Evolutionary conservation across 2,888 invertebrate species (phyloP).

Genomic region (Bhutanitis thaidina): DNA sequence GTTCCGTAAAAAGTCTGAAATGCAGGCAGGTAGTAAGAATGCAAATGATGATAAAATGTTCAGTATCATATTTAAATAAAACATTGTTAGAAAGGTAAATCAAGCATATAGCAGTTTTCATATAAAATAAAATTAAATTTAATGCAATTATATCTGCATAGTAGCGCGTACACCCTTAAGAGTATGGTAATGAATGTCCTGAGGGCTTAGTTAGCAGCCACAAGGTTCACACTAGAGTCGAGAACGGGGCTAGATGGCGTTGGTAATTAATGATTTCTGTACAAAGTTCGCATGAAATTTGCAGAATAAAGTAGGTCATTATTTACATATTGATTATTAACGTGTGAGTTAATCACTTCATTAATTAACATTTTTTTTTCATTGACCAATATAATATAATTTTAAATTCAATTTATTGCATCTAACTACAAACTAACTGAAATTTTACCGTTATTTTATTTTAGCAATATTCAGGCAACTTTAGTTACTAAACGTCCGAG

Average conservation of each 20-base stretch:
- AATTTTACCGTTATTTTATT: no score
- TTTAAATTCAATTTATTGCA: background rate
- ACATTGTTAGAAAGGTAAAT: background rate
- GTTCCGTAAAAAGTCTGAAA: no score
- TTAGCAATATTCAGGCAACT: no score
- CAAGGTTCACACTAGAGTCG: constrained; percentile 26
- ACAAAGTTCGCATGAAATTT: constrained; percentile 38
- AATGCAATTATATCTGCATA: constrained; percentile 16
- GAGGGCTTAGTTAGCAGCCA: constrained; percentile 29
- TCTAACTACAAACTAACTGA: no score
- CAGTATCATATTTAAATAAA: no score
- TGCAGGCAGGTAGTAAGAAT: no score
- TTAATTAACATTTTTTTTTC: no score
- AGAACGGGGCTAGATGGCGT: constrained; percentile 41
- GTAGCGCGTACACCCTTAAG: constrained; percentile 21
- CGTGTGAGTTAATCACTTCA: background rate
- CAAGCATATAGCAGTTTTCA: constrained; percentile 1
- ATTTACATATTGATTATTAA: background rate
- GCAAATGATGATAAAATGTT: no score
- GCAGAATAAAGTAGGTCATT: constrained; percentile 40
- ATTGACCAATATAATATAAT: background rate
- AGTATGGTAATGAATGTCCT: constrained; percentile 36
- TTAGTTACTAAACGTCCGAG: no score
- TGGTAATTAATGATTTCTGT: constrained; percentile 73
- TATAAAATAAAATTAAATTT: constrained; percentile 6